These are phyloP conservation scores for Todus mexicanus DNA, from an alignment of 2,797 vertebrate species.

Conservation along the genomic window DNA sequence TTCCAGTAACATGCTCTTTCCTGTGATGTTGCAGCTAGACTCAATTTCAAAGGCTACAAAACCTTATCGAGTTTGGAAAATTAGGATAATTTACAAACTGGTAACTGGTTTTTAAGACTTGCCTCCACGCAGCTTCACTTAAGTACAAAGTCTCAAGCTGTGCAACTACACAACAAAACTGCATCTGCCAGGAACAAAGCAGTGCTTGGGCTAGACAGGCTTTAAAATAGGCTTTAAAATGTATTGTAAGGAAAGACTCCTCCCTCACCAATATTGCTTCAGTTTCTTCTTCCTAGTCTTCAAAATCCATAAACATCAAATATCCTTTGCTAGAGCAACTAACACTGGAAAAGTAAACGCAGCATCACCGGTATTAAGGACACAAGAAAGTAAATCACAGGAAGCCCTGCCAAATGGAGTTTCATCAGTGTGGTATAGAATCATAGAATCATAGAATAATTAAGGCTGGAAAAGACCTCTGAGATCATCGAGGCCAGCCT, in stretches of 20 bases:
- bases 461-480: no score
- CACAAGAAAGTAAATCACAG: background rate
- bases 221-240: background rate
- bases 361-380: background rate
- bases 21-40: background rate
- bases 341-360: background rate
- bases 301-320: background rate
- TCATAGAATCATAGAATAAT: no score
- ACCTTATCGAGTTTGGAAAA: background rate
- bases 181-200: background rate
- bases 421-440: background rate
- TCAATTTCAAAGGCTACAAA: background rate
- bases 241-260: background rate
- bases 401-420: background rate
- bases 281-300: background rate
- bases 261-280: background rate
- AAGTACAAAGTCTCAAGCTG: background rate
- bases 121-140: background rate
- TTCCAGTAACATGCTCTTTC: background rate
- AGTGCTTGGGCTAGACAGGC: background rate
- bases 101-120: background rate
- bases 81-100: background rate
- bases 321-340: background rate
- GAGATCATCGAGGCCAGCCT: no score
- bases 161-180: background rate